These are phyloP conservation scores for Galleria mellonella DNA, from an alignment of 1,140 invertebrate genomes.

Conservation along the genomic window DNA sequence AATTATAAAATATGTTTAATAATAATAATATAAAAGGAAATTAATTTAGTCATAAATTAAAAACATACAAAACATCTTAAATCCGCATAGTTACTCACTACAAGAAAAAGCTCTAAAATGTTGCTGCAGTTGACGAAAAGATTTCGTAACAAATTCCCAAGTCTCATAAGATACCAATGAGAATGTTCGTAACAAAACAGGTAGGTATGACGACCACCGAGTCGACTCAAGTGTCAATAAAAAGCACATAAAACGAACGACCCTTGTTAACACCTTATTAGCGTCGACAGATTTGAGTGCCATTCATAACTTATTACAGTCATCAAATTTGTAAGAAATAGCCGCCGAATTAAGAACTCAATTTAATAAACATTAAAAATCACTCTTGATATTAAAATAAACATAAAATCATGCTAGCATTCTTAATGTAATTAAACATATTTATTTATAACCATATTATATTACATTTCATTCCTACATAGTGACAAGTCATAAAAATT, in stretches of 20 bases:
- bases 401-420: no score
- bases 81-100: slow-evolving; percentile 7
- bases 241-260: slow-evolving; percentile 58
- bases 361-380: no score
- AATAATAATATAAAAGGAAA: slow-evolving; percentile 9
- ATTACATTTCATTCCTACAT: no score
- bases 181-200: slow-evolving; percentile 34
- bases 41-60: slow-evolving; percentile 7
- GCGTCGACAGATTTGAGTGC: slow-evolving; percentile 52
- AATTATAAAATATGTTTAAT: neutral
- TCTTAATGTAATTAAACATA: no score
- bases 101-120: slow-evolving; percentile 25
- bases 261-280: slow-evolving; percentile 64
- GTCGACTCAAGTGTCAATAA: slow-evolving; percentile 51
- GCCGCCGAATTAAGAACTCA: no score
- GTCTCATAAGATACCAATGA: slow-evolving; percentile 46
- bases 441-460: no score
- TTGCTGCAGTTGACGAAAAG: slow-evolving; percentile 9
- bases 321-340: slow-evolving; percentile 18
- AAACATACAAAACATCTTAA: neutral
- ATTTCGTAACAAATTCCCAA: slow-evolving; percentile 6
- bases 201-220: slow-evolving; percentile 27
- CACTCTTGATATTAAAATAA: no score
- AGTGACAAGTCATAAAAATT: no score
- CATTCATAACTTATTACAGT: slow-evolving; percentile 40